Percentiles rank a stretch among this genome's conserved stretches.
Evolutionary conservation across 2,113 vertebrate species (phyloP).

Genomic region (Tyto alba): DNA sequence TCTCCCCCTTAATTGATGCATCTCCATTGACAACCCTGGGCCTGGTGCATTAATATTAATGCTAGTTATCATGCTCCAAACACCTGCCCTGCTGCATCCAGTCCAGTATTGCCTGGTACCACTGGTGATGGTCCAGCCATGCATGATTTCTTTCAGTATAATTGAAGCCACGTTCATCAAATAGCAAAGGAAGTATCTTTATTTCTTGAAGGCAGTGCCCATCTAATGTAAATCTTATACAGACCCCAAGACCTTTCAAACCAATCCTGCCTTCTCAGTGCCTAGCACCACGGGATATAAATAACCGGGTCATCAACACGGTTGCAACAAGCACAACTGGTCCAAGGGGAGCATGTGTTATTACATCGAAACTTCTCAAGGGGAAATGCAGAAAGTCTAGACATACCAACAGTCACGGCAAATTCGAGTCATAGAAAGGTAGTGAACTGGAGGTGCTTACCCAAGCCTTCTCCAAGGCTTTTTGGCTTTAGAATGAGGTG

Average conservation of each 20-base stretch:
- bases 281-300: accelerated
- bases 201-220: neutral
- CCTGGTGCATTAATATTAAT: neutral
- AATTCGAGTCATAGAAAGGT: neutral
- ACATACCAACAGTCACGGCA: neutral
- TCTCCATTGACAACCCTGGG: neutral
- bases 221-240: neutral
- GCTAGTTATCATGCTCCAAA: neutral
- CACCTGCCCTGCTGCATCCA: neutral
- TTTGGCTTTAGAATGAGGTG: neutral
- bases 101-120: neutral
- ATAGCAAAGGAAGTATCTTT: neutral
- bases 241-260: neutral
- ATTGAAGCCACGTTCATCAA: neutral
- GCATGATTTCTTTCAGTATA: neutral
- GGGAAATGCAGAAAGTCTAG: neutral
- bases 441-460: neutral
- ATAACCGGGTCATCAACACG: neutral
- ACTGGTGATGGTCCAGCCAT: accelerated
- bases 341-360: neutral
- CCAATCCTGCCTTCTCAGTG: accelerated
- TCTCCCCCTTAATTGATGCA: neutral
- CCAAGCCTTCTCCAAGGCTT: neutral
- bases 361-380: neutral
- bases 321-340: neutral